phyloP scores from a whole-genome alignment of 53 echinoderm and acorn worm species.

The Stichopus horrens region DNA sequence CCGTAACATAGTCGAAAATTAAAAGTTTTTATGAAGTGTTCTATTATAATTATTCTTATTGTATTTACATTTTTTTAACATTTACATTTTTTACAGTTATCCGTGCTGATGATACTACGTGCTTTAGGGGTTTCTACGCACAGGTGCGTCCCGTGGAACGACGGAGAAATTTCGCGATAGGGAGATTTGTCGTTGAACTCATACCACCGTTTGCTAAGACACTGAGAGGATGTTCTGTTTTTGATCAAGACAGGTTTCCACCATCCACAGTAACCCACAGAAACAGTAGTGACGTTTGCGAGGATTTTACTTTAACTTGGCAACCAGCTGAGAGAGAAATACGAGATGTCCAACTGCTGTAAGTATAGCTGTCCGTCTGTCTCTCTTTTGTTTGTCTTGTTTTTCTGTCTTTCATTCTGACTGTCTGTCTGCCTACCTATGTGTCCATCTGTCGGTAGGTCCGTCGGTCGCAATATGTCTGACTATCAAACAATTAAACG shows the following conservation, averaged over 20 bases:
- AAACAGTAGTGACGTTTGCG: neutral
- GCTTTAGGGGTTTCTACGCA: slow-evolving; percentile 10
- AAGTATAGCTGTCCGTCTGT: neutral
- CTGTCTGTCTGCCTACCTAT: too few relatives aligned
- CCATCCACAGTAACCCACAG: neutral
- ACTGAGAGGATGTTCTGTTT: neutral
- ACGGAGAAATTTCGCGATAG: neutral
- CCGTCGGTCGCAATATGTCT: too few relatives aligned
- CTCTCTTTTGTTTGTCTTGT: too few relatives aligned
- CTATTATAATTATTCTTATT: too few relatives aligned
- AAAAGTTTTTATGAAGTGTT: too few relatives aligned
- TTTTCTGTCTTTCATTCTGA: too few relatives aligned
- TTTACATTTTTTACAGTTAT: neutral
- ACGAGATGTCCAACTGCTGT: neutral
- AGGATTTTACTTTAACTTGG: neutral
- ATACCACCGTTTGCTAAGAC: neutral
- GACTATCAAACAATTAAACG: too few relatives aligned
- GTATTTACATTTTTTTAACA: neutral
- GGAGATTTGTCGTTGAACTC: neutral
- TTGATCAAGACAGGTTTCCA: neutral
- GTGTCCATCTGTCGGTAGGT: too few relatives aligned
- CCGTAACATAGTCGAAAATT: too few relatives aligned
- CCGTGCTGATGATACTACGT: neutral
- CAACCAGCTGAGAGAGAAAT: neutral
- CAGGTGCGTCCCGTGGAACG: neutral